Conservation (phyloP, 64 coral and sea anemone species). For the Pocillopora damicornis region DNA sequence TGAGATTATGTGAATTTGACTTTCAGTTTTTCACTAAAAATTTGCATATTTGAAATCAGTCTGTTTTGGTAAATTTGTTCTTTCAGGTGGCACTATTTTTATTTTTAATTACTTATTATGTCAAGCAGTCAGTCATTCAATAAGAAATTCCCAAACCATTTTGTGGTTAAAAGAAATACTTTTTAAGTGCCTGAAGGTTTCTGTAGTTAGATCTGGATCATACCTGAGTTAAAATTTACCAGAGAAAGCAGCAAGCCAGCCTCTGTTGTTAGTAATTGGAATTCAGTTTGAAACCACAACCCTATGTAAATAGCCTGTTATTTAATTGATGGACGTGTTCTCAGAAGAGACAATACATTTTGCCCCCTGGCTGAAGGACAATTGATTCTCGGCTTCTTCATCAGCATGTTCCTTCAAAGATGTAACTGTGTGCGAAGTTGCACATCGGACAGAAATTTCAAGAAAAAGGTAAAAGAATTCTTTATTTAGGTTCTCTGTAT, state of each 20-base stretch:
- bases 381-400: neutral
- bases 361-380: neutral
- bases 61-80: constrained; percentile 1
- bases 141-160: neutral
- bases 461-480: neutral
- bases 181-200: too few species aligned
- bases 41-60: constrained; percentile 6
- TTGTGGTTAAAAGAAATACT: neutral
- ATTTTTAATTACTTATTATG: neutral
- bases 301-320: constrained; percentile 17
- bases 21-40: neutral
- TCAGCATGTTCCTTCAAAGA: constrained; percentile 44
- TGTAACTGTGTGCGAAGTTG: constrained; percentile 29
- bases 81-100: neutral
- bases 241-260: neutral
- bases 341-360: neutral
- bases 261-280: neutral
- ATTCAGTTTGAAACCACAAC: constrained; percentile 3
- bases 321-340: constrained; percentile 12
- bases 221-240: neutral
- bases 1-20: neutral
- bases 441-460: constrained; percentile 15
- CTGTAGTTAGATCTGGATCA: too few species aligned
- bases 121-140: too few species aligned
- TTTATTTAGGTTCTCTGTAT: neutral